Evolutionary conservation across 2,113 vertebrate species (phyloP).

Genomic region (Rattus rattus): DNA sequence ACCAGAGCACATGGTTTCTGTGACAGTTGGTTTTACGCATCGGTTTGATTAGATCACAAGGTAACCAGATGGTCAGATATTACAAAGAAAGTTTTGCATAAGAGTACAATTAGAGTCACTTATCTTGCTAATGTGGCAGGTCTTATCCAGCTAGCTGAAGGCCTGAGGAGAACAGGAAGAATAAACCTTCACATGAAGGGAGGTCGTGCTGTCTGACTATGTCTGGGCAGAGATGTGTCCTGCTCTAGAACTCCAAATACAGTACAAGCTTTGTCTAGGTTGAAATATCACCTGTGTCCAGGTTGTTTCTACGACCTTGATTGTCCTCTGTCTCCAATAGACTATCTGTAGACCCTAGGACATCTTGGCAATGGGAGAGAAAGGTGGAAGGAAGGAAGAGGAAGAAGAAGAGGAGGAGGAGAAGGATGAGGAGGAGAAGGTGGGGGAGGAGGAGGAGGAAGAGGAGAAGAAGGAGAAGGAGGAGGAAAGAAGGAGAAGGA

Average conservation of each 20-base stretch:
- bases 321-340: not conserved
- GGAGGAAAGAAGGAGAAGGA: too few species aligned
- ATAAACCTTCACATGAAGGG: not conserved
- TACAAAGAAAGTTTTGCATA: not conserved
- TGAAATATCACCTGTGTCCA: not conserved
- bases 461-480: too few species aligned
- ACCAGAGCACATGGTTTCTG: not conserved
- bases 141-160: not conserved
- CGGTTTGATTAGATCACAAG: not conserved
- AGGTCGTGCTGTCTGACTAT: not conserved
- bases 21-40: not conserved
- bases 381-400: too few species aligned
- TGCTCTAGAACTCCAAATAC: not conserved
- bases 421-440: too few species aligned
- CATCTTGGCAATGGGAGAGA: not conserved
- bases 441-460: too few species aligned
- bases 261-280: not conserved
- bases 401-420: too few species aligned
- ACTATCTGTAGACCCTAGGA: not conserved
- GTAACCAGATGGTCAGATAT: not conserved
- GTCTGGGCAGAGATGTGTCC: not conserved
- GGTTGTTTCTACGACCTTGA: not conserved
- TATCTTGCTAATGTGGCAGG: not conserved
- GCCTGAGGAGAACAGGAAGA: not conserved
- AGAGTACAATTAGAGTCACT: not conserved